These are phyloP conservation scores for Thunnus thynnus DNA, from an alignment of 2,113 vertebrate genomes.

Conservation along the genomic window DNA sequence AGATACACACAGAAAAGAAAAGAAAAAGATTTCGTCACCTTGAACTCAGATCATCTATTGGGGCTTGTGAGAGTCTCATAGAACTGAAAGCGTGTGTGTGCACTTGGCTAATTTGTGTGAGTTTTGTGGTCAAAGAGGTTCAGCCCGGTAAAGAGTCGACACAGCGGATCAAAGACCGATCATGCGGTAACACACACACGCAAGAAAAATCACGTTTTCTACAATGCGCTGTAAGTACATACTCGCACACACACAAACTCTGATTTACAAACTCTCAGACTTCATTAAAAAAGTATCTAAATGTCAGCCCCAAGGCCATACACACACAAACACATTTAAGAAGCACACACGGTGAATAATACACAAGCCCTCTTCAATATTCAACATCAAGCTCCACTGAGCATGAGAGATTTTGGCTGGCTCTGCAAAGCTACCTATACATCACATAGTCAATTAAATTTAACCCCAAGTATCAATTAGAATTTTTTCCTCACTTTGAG, in stretches of 20 bases:
- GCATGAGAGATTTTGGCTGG: not conserved
- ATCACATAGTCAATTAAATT: constrained; percentile 12
- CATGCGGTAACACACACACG: not conserved
- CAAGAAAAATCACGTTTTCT: not conserved
- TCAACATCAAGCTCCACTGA: constrained; percentile 16
- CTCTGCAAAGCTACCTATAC: not conserved
- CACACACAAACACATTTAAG: not conserved
- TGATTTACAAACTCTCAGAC: constrained; percentile 3
- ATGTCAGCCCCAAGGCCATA: constrained; percentile 13
- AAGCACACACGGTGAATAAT: not conserved
- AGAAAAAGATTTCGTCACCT: not conserved
- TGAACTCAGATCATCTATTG: not conserved
- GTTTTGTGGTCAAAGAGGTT: not conserved
- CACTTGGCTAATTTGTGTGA: not conserved
- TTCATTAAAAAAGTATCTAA: constrained; percentile 16
- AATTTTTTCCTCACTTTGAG: not conserved
- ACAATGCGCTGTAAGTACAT: not conserved
- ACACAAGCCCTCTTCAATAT: constrained; percentile 12
- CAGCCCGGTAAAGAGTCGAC: not conserved
- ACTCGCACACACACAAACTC: not conserved
- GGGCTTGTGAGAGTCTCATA: not conserved
- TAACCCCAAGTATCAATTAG: not conserved
- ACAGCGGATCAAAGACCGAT: constrained; percentile 22
- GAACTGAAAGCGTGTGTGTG: constrained; percentile 8
- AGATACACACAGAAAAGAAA: not conserved